These are phyloP conservation scores for Pangasius djambal DNA, from an alignment of 2,797 vertebrate genomes.

Conservation along the genomic window DNA sequence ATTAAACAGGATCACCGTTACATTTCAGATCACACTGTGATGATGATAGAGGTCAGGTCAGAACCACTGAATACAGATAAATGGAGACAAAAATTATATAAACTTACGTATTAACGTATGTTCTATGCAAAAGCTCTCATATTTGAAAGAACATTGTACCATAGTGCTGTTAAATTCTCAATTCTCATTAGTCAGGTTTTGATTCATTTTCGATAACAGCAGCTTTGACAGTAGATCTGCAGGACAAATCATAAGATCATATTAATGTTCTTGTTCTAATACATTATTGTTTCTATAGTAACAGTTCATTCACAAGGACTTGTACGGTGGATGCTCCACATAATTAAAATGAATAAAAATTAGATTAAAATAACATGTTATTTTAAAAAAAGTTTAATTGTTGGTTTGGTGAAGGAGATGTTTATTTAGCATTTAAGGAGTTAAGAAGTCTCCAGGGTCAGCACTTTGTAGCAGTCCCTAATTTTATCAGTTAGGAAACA, in stretches of 20 bases:
- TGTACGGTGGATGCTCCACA: neutral
- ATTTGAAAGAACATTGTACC: neutral
- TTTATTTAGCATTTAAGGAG: neutral
- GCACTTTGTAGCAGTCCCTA: neutral
- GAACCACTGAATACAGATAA: neutral
- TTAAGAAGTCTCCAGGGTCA: neutral
- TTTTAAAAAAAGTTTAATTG: neutral
- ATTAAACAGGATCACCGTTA: neutral
- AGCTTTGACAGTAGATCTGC: neutral
- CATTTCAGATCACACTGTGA: neutral
- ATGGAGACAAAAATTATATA: neutral
- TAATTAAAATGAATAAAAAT: neutral
- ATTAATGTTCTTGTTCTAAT: neutral
- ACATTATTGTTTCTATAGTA: neutral
- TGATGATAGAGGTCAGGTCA: neutral
- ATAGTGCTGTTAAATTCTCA: neutral
- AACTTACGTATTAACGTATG: neutral
- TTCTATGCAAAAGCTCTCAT: neutral
- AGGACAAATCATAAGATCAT: neutral
- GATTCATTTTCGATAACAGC: neutral
- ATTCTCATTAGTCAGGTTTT: neutral
- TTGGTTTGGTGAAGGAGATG: neutral
- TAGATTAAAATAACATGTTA: neutral
- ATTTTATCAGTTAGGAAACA: neutral
- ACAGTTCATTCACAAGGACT: neutral